Conservation (phyloP, 2,888 invertebrate species). For the Amblyjoppa fuscipennis region DNA sequence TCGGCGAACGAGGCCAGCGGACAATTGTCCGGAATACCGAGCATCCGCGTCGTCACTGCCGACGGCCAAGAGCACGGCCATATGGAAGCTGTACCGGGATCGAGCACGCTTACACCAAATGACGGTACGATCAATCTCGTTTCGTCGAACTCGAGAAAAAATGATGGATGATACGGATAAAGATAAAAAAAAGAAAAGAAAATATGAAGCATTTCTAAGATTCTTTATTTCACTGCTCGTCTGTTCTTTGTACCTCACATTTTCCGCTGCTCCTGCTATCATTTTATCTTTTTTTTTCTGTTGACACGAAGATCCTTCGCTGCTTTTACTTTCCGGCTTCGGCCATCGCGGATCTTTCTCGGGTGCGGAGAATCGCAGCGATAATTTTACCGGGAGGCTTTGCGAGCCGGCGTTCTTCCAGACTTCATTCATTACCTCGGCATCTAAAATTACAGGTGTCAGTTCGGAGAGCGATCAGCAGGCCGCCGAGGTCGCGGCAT, state of each 20-base stretch:
- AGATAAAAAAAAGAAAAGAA: background rate
- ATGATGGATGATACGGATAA: slow-evolving; percentile 2
- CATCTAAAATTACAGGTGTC: slow-evolving; percentile 83
- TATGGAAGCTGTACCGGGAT: slow-evolving; percentile 78
- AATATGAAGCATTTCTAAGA: slow-evolving; percentile 20
- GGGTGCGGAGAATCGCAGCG: background rate
- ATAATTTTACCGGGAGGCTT: background rate
- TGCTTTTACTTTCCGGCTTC: background rate
- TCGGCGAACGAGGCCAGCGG: slow-evolving; percentile 74
- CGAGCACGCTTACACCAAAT: slow-evolving; percentile 77
- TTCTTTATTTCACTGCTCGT: slow-evolving; percentile 15
- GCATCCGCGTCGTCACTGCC: slow-evolving; percentile 74
- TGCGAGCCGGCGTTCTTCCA: background rate
- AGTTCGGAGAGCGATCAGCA: slow-evolving; percentile 89
- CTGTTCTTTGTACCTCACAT: slow-evolving; percentile 18
- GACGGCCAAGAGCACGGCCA: slow-evolving; percentile 79
- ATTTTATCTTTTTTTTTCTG: slow-evolving; percentile 6
- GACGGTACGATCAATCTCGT: slow-evolving; percentile 75
- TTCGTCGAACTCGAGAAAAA: slow-evolving; percentile 15
- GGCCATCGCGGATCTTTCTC: background rate
- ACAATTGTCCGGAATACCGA: slow-evolving; percentile 78
- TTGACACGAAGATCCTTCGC: background rate
- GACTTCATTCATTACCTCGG: background rate
- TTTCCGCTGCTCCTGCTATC: background rate
- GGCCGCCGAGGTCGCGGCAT: slow-evolving; percentile 76